Evolutionary conservation across 2,888 invertebrate species (phyloP).

Genomic region (Sisyra terminalis): DNA sequence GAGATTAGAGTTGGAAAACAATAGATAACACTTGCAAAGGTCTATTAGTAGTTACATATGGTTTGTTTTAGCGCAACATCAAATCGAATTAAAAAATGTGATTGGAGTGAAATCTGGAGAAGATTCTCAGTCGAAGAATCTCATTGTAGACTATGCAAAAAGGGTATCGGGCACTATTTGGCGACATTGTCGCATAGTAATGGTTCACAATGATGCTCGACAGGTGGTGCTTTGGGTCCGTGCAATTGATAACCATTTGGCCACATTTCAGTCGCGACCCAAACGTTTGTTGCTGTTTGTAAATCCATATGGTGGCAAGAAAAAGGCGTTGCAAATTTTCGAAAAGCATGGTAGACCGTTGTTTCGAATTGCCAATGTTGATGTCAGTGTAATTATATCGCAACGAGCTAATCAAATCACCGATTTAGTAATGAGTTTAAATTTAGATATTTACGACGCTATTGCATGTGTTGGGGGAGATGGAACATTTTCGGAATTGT

Average conservation of each 20-base stretch:
- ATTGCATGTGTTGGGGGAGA: slow-evolving; percentile 75
- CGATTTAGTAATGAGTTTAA: slow-evolving; percentile 41
- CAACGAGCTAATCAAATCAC: slow-evolving; percentile 62
- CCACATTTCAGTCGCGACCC: slow-evolving; percentile 37
- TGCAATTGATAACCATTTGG: slow-evolving; percentile 34
- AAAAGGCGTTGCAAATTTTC: slow-evolving; percentile 53
- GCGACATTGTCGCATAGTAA: slow-evolving; percentile 35
- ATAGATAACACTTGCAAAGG: no score
- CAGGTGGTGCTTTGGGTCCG: slow-evolving; percentile 46
- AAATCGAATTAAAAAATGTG: slow-evolving; percentile 36
- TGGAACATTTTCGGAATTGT: slow-evolving; percentile 69
- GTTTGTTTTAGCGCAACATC: slow-evolving; percentile 30
- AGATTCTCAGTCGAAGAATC: slow-evolving; percentile 27
- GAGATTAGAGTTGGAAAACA: no score
- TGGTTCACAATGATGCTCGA: slow-evolving; percentile 39
- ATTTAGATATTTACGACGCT: slow-evolving; percentile 43
- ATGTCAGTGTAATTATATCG: slow-evolving; percentile 48
- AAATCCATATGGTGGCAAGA: slow-evolving; percentile 72
- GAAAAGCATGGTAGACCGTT: slow-evolving; percentile 53
- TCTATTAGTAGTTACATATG: no score
- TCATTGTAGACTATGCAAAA: slow-evolving; percentile 45
- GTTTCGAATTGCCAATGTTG: slow-evolving; percentile 44
- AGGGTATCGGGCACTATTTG: slow-evolving; percentile 36
- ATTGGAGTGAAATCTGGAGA: slow-evolving; percentile 31
- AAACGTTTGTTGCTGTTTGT: slow-evolving; percentile 59